These are phyloP conservation scores for Teleogryllus occipitalis DNA, from an alignment of 1,140 invertebrate species.

Conservation along the genomic window DNA sequence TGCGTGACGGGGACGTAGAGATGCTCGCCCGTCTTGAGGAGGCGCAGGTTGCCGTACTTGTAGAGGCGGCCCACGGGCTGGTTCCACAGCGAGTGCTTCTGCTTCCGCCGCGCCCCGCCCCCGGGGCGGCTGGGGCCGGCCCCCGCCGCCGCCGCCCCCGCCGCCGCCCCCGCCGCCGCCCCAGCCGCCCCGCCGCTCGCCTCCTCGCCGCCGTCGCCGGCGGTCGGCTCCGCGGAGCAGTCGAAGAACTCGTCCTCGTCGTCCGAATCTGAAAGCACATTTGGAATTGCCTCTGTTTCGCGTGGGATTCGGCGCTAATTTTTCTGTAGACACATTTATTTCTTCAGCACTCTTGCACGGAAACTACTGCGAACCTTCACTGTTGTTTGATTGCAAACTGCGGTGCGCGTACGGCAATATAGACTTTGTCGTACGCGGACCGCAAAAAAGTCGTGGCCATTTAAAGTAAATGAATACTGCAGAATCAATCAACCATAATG, in stretches of 20 bases:
- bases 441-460: background rate
- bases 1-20: slow-evolving; percentile 87
- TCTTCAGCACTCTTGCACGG: background rate
- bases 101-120: slow-evolving; percentile 25
- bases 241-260: slow-evolving; percentile 82
- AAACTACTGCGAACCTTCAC: background rate
- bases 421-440: background rate
- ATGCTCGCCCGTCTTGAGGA: slow-evolving; percentile 58
- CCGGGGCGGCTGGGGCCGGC: slow-evolving; percentile 30
- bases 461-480: too few relatives aligned
- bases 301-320: background rate
- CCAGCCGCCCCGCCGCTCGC: slow-evolving; percentile 37
- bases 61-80: slow-evolving; percentile 63
- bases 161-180: slow-evolving; percentile 39
- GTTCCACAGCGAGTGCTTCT: slow-evolving; percentile 51
- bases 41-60: slow-evolving; percentile 55
- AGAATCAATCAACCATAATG: too few relatives aligned
- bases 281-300: background rate
- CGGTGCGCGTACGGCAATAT: too few relatives aligned
- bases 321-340: background rate
- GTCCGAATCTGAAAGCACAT: slow-evolving; percentile 32
- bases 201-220: slow-evolving; percentile 44
- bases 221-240: slow-evolving; percentile 38
- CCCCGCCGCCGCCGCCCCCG: slow-evolving; percentile 35
- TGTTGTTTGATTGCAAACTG: too few relatives aligned